Conservation (phyloP, 2,888 invertebrate genomes). For the Euproctis similis region DNA sequence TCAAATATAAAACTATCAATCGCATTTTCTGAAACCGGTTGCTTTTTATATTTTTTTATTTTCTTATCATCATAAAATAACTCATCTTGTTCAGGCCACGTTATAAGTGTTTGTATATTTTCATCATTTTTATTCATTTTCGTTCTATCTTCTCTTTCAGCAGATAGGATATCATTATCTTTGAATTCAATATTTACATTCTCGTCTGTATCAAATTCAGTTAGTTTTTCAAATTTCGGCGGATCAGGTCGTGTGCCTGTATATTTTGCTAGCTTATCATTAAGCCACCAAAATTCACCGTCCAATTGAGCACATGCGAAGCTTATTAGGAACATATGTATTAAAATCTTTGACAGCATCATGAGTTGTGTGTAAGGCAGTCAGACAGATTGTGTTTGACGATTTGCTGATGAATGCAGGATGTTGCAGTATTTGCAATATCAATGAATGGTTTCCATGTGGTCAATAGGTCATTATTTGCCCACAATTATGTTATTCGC, state of each 20-base stretch:
- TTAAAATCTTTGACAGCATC: conserved; percentile 33
- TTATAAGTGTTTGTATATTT: conserved; percentile 5
- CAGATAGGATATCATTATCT: conserved; percentile 27
- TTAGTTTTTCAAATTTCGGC: conserved; percentile 45
- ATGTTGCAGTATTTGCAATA: conserved; percentile 47
- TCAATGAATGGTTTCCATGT: conserved; percentile 47
- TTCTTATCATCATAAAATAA: conserved; percentile 3
- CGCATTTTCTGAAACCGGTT: conserved; percentile 6
- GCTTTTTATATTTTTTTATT: conserved; percentile 1
- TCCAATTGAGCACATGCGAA: conserved; percentile 41
- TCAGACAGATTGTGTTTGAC: conserved; percentile 23
- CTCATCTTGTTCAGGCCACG: conserved; percentile 12
- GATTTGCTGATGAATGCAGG: conserved; percentile 41
- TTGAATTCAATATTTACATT: conserved; percentile 48
- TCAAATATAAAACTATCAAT: conserved; percentile 36
- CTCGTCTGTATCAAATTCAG: conserved; percentile 53
- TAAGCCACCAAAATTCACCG: conserved; percentile 65
- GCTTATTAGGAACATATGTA: conserved; percentile 30
- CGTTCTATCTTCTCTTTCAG: conserved; percentile 3
- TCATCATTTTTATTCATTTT: conserved; percentile 2
- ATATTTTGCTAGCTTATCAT: conserved; percentile 40
- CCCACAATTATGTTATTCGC: conserved; percentile 46
- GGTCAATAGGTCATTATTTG: too few species aligned
- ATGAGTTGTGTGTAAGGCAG: conserved; percentile 17
- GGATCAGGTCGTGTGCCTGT: conserved; percentile 31